These are phyloP conservation scores for Stichopus horrens DNA, from an alignment of 53 echinoderm and acorn worm genomes.

Conservation along the genomic window DNA sequence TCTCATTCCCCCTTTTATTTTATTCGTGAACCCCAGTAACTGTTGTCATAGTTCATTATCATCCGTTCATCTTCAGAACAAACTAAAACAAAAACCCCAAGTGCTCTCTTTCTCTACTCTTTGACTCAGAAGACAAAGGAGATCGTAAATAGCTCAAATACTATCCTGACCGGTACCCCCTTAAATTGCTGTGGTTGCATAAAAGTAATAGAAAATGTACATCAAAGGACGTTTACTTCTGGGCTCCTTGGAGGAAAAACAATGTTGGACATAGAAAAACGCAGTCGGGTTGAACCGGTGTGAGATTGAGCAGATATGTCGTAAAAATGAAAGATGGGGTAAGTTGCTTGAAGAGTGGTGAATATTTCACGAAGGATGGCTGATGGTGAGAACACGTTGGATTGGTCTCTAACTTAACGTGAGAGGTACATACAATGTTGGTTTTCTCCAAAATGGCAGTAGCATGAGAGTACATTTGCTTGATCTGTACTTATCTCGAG, in stretches of 20 bases:
- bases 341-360: constrained; percentile 27
- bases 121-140: constrained; percentile 21
- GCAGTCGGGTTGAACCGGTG: constrained; percentile 7
- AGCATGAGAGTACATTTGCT: no score
- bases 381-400: no score
- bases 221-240: constrained; percentile 40
- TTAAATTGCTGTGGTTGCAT: constrained; percentile 45
- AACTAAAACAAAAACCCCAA: constrained; percentile 20
- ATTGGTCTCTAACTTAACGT: no score
- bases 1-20: background rate
- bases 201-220: constrained; percentile 47
- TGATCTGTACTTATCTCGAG: no score
- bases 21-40: constrained; percentile 12
- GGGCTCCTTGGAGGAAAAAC: constrained; percentile 33
- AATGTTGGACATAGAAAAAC: constrained; percentile 27
- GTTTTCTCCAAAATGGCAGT: no score
- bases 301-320: constrained; percentile 47
- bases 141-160: constrained; percentile 45
- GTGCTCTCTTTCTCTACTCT: constrained; percentile 7
- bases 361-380: constrained; percentile 28
- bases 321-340: constrained; percentile 44
- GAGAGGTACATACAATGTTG: no score
- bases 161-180: constrained; percentile 30
- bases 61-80: background rate
- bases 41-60: constrained; percentile 39